A percentile compares a stretch with the other conserved stretches of the same genome.
phyloP scores from a whole-genome alignment of 2,888 invertebrate species.

The Dynastes maya region DNA sequence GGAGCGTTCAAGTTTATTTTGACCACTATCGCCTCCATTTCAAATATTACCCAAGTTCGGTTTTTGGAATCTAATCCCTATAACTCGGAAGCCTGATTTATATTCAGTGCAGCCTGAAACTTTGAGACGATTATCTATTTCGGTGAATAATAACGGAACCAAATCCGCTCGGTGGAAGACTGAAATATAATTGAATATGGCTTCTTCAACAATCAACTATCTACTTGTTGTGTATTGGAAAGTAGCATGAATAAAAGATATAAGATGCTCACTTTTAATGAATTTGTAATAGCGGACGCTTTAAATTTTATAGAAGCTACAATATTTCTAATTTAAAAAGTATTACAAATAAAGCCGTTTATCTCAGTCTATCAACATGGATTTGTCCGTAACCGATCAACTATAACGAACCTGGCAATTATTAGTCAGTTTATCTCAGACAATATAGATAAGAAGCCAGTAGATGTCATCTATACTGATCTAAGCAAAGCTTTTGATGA shows the following conservation, averaged over 20 bases:
- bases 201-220: slow-evolving; percentile 6
- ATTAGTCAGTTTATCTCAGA: too few species aligned
- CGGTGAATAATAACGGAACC: slow-evolving; percentile 26
- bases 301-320: not conserved
- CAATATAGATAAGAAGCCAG: too few species aligned
- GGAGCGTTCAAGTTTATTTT: slow-evolving; percentile 33
- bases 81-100: slow-evolving; percentile 30
- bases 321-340: not conserved
- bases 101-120: slow-evolving; percentile 42
- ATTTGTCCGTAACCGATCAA: too few species aligned
- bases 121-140: slow-evolving; percentile 42
- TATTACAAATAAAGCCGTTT: too few species aligned
- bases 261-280: not conserved
- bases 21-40: slow-evolving; percentile 18
- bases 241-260: not conserved
- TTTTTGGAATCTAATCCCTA: slow-evolving; percentile 18
- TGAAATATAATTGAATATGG: slow-evolving; percentile 33
- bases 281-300: not conserved
- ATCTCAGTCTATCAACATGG: too few species aligned
- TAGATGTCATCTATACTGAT: too few species aligned
- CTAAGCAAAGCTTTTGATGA: too few species aligned
- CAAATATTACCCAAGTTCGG: slow-evolving; percentile 13
- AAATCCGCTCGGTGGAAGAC: slow-evolving; percentile 1
- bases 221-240: too few species aligned
- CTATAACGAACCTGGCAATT: too few species aligned